A percentile compares a stretch with the other conserved stretches of the same genome.
Evolutionary conservation across 2,888 invertebrate genomes (phyloP).

Genomic region (Galerucella calmariensis): DNA sequence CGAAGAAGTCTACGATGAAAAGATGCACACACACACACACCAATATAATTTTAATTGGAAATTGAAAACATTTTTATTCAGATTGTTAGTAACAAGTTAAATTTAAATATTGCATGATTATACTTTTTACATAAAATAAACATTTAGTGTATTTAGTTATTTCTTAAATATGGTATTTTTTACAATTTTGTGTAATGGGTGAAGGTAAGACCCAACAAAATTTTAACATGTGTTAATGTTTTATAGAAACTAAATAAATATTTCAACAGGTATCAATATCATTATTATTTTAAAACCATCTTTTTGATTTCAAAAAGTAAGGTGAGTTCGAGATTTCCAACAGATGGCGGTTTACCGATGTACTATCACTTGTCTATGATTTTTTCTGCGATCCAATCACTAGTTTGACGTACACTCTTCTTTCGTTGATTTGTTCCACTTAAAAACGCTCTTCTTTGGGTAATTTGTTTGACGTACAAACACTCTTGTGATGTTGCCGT

Average conservation of each 20-base stretch:
- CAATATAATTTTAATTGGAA: not conserved
- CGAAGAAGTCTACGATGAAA: not conserved
- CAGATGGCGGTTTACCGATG: not conserved
- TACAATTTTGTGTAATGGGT: not conserved
- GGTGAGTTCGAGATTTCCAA: not conserved
- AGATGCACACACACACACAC: not conserved
- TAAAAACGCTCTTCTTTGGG: too few relatives aligned
- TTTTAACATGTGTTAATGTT: not conserved
- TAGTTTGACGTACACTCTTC: too few relatives aligned
- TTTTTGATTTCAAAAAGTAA: not conserved
- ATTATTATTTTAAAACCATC: not conserved
- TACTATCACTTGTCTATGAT: too few relatives aligned
- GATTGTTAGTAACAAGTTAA: not conserved
- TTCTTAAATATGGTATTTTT: not conserved
- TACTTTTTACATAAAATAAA: not conserved
- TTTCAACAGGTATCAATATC: not conserved
- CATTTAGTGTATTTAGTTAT: slow-evolving; percentile 1
- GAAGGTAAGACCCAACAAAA: not conserved
- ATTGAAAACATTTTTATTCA: not conserved
- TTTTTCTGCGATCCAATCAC: too few relatives aligned
- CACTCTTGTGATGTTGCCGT: too few relatives aligned
- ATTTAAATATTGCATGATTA: slow-evolving; percentile 1
- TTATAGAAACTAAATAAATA: slow-evolving; percentile 2
- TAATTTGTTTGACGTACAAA: too few relatives aligned
- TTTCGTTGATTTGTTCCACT: too few relatives aligned